Evolutionary conservation across 2,797 vertebrate species (phyloP), one percentile per base, ranked within the genome.

Genomic region (Gambusia yucatana): DNA sequence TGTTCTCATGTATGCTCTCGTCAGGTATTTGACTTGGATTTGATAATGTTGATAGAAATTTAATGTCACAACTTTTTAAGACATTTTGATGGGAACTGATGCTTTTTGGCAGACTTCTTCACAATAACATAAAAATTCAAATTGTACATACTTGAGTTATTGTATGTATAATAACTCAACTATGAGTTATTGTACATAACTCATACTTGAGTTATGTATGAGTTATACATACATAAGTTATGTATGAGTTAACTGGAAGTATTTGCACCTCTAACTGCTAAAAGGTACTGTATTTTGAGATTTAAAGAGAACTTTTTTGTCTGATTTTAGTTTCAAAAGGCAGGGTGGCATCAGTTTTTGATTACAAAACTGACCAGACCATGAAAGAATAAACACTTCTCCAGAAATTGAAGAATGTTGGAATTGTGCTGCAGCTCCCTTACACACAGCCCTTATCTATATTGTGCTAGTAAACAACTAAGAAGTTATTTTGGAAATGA

Each of bases 401-500:
- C 47, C 65, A 39, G 6, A 46, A 43, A 72, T 80, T 83, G 83
- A 78, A 55, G n/a, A 36, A 72, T 0, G 74, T 80, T 82, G 86
- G 82, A 86, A 91, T 84, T 89, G 76, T 47, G n/a, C 43, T 88
- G 72, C 81, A 82, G 83, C 87, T 79, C 79, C 72, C 72, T 85
- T 79, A 82, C 84, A 88, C 86, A 82, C 83, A 74, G 86, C 85
- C 91, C 91, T 91, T 85, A 89, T 94, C 84, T 89, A 88, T 91
- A 86, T 93, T 87, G 91, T 79, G 78, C 87, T 95, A 86, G 91
- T 95, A 96, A 96, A 96, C 95, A 96, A 95, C 89, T 90, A 90
- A 92, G 84, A 93, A 94, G 94, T 96, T 96, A 96, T 96, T 96
- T 96, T 96, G 92, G 94, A 96, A 95, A 95, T 94, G 93, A 96